Evolutionary conservation across 2,888 invertebrate genomes (phyloP).

Genomic region (Cybosia mesomella): DNA sequence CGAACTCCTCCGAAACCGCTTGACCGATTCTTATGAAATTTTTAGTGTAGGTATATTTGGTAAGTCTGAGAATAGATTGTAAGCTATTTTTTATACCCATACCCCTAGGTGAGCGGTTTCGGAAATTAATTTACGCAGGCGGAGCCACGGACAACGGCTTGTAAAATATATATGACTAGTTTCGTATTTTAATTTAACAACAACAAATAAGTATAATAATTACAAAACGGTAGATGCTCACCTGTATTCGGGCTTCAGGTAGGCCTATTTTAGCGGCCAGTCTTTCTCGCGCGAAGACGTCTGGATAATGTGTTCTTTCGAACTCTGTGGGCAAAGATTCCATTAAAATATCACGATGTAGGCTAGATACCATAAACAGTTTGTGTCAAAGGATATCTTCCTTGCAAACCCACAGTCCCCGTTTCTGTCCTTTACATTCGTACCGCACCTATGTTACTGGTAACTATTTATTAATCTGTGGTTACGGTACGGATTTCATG

Average conservation of each 20-base stretch:
- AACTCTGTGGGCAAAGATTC: constrained; percentile 89
- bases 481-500: background rate
- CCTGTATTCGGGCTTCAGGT: constrained; percentile 98
- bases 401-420: no score
- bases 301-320: constrained; percentile 97
- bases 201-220: background rate
- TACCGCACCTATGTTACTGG: background rate
- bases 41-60: no score
- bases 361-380: no score
- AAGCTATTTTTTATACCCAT: no score
- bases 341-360: background rate
- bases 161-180: background rate
- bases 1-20: no score
- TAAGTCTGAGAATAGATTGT: no score
- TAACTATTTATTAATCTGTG: no score
- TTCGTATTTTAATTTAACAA: background rate
- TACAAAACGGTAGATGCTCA: constrained; percentile 65
- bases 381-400: no score
- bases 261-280: constrained; percentile 96
- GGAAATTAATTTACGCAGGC: no score
- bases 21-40: no score
- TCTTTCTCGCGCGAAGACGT: constrained; percentile 97
- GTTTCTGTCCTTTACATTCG: background rate
- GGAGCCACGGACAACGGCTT: no score
- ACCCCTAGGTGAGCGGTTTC: no score